Base-by-base conservation (phyloP, 2,797 vertebrate genomes). In the Salmo trutta region DNA sequence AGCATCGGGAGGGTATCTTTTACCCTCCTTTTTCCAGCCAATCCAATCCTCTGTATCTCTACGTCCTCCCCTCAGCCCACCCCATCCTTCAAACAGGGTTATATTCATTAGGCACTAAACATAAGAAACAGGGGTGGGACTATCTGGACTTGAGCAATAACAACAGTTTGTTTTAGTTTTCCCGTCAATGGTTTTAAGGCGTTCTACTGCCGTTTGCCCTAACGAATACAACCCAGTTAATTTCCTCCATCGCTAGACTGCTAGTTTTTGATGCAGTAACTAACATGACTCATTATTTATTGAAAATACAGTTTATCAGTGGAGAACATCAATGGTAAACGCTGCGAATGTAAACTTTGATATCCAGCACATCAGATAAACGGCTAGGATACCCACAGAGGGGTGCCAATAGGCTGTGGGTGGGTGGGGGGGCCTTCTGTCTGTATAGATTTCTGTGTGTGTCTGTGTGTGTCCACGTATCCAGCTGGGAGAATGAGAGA, bases 401-500 rank as follows among this genome's bases (percentile, higher is more conserved):
- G 36, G 21, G 41, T 27, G 3, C 17, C 36, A 8, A 12, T 47
- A 14, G 41, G 41, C 10, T 47, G 41, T 2, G 8, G 41, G 2
- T 24, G 24, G 24, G 24, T 24, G 24, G 24, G 10, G 10, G 10
- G 10, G 41, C 2, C 10, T 3, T 47, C 41, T 47, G 41, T 14
- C 41, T 47, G 41, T 47, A 47, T 47, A 14, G 10, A 47, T 47
- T 47, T 14, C 10, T 47, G 41, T 47, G 33, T 33, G 31, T 31
- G 29, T 31, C 5, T 36, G 33, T 79, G 70, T 86, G 69, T 71
- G 36, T 69, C 65, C 14, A 17, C 27, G 1, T 33, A 67, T 67
- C 65, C 75, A 83, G 75, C 83, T 72, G 76, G 59, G 77, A 85
- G 66, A 64, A 76, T 64, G 76, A 85, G 66, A 51, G 71, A 81